A percentile compares a stretch with the other conserved stretches of the same genome.
Evolutionary conservation across 1,140 invertebrate genomes (phyloP).

Genomic region (Alviniconcha marisindica): DNA sequence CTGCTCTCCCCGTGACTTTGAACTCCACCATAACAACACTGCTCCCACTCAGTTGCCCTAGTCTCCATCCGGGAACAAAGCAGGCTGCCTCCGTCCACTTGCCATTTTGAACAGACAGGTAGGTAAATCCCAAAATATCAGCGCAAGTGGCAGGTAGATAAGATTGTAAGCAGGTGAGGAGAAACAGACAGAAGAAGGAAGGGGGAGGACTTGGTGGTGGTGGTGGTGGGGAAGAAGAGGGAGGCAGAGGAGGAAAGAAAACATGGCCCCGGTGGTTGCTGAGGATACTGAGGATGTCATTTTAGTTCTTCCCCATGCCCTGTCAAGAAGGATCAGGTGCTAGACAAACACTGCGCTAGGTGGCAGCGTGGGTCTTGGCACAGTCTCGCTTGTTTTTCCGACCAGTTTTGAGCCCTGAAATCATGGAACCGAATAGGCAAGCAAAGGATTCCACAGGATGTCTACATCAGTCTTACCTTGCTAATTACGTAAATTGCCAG

Average conservation of each 20-base stretch:
- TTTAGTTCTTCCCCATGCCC: not conserved
- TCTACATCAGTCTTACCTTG: too few species aligned
- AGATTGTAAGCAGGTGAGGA: not conserved
- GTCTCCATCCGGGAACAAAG: too few species aligned
- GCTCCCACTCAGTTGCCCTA: too few species aligned
- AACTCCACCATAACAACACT: too few species aligned
- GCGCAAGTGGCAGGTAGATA: not conserved
- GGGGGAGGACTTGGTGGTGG: not conserved
- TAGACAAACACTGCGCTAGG: not conserved
- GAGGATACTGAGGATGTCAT: not conserved
- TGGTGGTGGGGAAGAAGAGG: not conserved
- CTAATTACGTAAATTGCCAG: too few species aligned
- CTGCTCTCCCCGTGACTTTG: too few species aligned
- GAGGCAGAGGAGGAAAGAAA: not conserved
- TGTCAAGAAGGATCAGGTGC: not conserved
- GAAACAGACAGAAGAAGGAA: not conserved
- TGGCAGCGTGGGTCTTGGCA: not conserved
- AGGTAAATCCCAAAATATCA: not conserved
- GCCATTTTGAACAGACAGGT: too few species aligned
- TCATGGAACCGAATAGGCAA: too few species aligned
- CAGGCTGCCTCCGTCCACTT: too few species aligned
- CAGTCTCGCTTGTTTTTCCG: not conserved
- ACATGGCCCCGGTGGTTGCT: not conserved
- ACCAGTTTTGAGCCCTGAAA: too few species aligned
- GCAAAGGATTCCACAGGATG: too few species aligned